These are phyloP conservation scores for Boloria euphrosyne DNA, from an alignment of 2,888 invertebrate genomes.

Conservation along the genomic window DNA sequence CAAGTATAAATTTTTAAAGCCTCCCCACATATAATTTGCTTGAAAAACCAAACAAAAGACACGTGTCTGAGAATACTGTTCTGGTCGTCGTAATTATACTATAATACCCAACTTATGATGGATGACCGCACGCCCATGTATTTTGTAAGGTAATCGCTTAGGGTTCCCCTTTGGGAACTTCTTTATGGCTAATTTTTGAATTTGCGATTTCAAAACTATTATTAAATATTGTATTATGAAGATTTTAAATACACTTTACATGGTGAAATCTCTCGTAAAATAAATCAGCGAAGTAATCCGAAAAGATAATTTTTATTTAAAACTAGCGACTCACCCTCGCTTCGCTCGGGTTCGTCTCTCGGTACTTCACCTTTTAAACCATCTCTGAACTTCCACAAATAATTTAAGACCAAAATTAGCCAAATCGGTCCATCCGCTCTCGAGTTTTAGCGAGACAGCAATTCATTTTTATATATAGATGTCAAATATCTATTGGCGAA, in stretches of 20 bases:
- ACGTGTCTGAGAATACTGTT: slow-evolving; percentile 52
- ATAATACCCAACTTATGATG: slow-evolving; percentile 49
- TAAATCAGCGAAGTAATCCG: too few relatives aligned
- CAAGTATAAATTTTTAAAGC: slow-evolving; percentile 11
- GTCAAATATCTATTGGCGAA: too few relatives aligned
- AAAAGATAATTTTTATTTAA: too few relatives aligned
- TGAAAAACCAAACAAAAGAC: slow-evolving; percentile 59
- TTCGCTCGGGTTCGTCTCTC: too few relatives aligned
- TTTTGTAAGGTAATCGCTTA: slow-evolving; percentile 46
- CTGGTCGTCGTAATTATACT: slow-evolving; percentile 47
- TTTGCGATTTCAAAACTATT: background rate
- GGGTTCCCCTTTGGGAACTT: slow-evolving; percentile 44
- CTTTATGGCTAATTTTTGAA: slow-evolving; percentile 26
- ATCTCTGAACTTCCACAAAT: too few relatives aligned
- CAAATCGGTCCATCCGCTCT: too few relatives aligned
- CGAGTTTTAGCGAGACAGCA: too few relatives aligned
- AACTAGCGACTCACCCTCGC: too few relatives aligned
- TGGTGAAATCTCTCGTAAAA: background rate
- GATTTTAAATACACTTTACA: slow-evolving; percentile 4
- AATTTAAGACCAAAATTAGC: too few relatives aligned
- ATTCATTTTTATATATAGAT: too few relatives aligned
- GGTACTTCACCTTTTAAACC: too few relatives aligned
- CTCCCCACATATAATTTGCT: slow-evolving; percentile 55
- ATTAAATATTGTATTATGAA: slow-evolving; percentile 8
- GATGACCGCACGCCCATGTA: slow-evolving; percentile 49